Evolutionary conservation across 23 tunicate genomes (phyloP), one percentile per base, ranked within the genome.

Genomic region (Corella eumyota): DNA sequence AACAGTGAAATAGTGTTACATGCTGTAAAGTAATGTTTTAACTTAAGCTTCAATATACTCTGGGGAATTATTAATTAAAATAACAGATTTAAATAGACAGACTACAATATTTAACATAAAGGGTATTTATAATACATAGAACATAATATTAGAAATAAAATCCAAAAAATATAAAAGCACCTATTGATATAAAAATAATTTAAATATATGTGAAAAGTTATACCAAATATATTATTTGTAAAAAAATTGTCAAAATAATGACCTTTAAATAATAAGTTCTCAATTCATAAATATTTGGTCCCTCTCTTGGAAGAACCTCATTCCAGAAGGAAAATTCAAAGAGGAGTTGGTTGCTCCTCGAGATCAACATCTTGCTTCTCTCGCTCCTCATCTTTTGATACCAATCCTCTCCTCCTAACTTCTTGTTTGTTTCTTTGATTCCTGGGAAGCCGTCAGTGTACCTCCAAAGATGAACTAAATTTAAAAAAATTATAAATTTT

Each of bases 271-370:
- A 62, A 38, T 92, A 92, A 29, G 87, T 62, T 4, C 98, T 44
- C 48, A 92, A 58, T 56, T 92, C 98, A 56, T 92, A 92, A 36
- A 83, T 81, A 55, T 71, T 83, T 7, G 79, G 79, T 11, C 98
- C 98, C 3, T 71, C 62, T 46, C 98, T 36, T 15, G 87, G 93
- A 3, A 72, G 60, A 2, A 92, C 80, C 44, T 91, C 75, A 36
- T 85, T 85, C 98, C 86, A 76, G 38, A 83, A 76, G 2, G 85
- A 85, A 60, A 92, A 92, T 37, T 92, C 93, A 33, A 77, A 76
- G 21, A 92, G 69, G 19, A 92, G 82, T 50, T 92, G 87, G 61
- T 92, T 92, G 45, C 62, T 83, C 36, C 98, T 64, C 3, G 80
- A 72, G 50, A 58, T 40, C 22, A 92, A 56, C 84, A 82, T 75